Percentiles rank a stretch among this genome's conserved stretches.
phyloP scores from a whole-genome alignment of 2,888 invertebrate species.

The Mantis religiosa region DNA sequence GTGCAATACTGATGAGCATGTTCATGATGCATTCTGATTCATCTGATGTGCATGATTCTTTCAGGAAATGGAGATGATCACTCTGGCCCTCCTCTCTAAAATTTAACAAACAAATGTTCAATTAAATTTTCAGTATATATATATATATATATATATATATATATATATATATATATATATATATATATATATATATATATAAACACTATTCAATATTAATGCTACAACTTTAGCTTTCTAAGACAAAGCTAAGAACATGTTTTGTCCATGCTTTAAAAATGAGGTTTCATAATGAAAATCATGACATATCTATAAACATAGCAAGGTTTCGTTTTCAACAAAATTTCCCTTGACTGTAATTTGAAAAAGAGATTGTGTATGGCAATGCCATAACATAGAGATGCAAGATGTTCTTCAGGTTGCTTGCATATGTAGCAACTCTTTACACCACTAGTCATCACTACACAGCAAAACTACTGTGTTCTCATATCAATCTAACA shows the following conservation, averaged over 20 bases:
- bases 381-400: too few relatives aligned
- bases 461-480: too few relatives aligned
- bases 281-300: neutral
- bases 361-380: too few relatives aligned
- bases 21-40: neutral
- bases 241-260: neutral
- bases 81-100: constrained; percentile 24
- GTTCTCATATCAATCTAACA: too few relatives aligned
- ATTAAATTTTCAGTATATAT: neutral
- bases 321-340: neutral
- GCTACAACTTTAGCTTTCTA: neutral
- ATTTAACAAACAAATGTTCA: neutral
- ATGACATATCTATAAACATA: neutral
- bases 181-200: too few relatives aligned
- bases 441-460: too few relatives aligned
- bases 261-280: neutral
- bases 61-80: neutral
- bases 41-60: neutral
- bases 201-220: neutral
- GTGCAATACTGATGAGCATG: neutral
- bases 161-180: too few relatives aligned
- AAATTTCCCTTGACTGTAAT: neutral
- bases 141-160: too few relatives aligned
- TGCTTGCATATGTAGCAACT: too few relatives aligned
- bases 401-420: too few relatives aligned